Base-by-base conservation (phyloP, 2,797 vertebrate genomes). In the Adelosebastes latens region DNA sequence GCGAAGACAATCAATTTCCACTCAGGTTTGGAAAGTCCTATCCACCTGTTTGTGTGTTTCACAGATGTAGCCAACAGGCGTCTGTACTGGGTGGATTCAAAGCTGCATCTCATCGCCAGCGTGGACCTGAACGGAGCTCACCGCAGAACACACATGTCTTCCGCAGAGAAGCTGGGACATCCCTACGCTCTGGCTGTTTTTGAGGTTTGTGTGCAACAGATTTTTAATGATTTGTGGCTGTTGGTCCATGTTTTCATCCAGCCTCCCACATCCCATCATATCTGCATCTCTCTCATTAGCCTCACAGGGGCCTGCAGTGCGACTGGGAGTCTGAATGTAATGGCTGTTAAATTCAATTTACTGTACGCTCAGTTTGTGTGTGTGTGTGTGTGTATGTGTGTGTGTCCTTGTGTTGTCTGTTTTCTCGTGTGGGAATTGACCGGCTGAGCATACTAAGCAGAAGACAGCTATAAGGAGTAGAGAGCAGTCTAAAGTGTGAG, bases 31-130 rank as follows among this genome's bases (percentile, higher is more conserved):
- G 39, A 77, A 88, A 83, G 68, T 62, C 61, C n/a, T 66, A 49
- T 73, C 60, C 55, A 42, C 69, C 22, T 58, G 64, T 86, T 62
- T 88, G 72, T 86, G 53, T 75, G 2, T 36, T 13, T 64, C 36
- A 42, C 94, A 99, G 99, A 99, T 86, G 92, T 99, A 79, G 96
- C 97, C 90, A 98, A 95, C 93, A 97, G 96, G 82, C 98, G 98
- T 82, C 93, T 99, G 31, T 99, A 99, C 93, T 99, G 99, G 99
- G 98, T 99, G 76, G 99, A 99, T 88, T 98, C 99, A 53, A 99
- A 99, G 90, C 93, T 99, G 77, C 98, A 99, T 89, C 96, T 96
- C 14, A 95, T 99, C 56, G 98, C 97, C 89, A 99, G 98, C 60
- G 96, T 99, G 87, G 97, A 99, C 93, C 96, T 98, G 93, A 98